These are phyloP conservation scores for Aphidius colemani DNA, from an alignment of 2,888 invertebrate genomes.

Conservation along the genomic window DNA sequence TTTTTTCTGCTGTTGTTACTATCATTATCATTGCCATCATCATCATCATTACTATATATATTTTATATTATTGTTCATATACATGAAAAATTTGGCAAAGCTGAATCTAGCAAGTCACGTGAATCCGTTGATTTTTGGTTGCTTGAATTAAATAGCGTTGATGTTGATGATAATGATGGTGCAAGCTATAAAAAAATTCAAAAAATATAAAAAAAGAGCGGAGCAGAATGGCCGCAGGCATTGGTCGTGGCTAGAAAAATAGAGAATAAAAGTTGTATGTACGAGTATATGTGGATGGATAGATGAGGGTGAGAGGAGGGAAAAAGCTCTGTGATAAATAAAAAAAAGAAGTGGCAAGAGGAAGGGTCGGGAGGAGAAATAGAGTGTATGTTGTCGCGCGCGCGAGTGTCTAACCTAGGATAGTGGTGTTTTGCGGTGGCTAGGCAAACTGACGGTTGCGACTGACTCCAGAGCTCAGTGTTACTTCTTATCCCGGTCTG, in stretches of 20 bases:
- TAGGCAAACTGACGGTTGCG: conserved; percentile 53
- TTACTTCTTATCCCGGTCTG: conserved; percentile 48
- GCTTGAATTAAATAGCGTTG: too few species aligned
- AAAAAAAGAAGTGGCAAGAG: conserved; percentile 26
- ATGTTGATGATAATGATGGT: too few species aligned
- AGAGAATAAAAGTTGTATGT: background rate
- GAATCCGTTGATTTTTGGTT: too few species aligned
- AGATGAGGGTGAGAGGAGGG: conserved; percentile 18
- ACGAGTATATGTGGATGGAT: background rate
- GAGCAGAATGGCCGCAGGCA: conserved; percentile 26
- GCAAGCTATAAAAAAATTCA: background rate
- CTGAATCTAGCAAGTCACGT: too few species aligned
- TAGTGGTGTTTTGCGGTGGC: conserved; percentile 55
- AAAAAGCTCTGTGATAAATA: conserved; percentile 16
- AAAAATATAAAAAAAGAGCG: conserved; percentile 26
- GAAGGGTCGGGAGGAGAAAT: conserved; percentile 35
- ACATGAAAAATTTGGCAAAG: background rate
- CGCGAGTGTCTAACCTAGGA: conserved; percentile 53
- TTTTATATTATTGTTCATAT: background rate
- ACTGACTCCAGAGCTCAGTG: conserved; percentile 45
- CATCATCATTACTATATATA: too few species aligned
- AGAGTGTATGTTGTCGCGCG: conserved; percentile 39
- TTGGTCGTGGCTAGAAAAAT: conserved; percentile 29
- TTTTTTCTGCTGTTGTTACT: too few species aligned
- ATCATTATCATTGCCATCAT: too few species aligned